Base-by-base conservation (phyloP, 1,140 invertebrate genomes). In the Diorhabda carinulata region DNA sequence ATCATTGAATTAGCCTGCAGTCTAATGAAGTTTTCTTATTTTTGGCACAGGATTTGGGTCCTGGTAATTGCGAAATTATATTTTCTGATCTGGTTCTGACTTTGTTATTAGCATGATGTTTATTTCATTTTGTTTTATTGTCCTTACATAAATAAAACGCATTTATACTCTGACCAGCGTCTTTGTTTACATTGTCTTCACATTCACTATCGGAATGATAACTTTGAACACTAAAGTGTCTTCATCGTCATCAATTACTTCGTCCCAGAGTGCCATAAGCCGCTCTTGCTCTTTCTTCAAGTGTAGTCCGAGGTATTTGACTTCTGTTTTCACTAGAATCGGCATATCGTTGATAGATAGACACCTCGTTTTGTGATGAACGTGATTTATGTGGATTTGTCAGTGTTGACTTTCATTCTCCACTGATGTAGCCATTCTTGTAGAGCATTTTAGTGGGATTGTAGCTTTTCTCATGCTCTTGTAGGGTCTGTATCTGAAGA, bases 61-160 rank as follows among this genome's bases (percentile, higher is more conserved):
- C 61, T 8, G 42, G 61, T 44, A 62, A 62, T 42, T 62, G 3
- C 43, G 25, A 42, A 42, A 62, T 62, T 43, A 62, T 42, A 44
- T 62, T 62, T 43, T 62, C 7, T 42, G 61, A 5, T 62, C 61
- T 62, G n/a, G 42, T 62, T 62, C 61, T 62, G 5, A 59, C 58
- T 10, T 25, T 44, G 5, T 40, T 43, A 42, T 40, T 42, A 62
- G 41, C 43, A 44, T 62, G 43, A 62, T 62, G 43, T 44, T 62
- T 43, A 5, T 42, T 42, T 9, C 61, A 62, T 44, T 62, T 62
- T 42, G 61, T 62, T 25, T 25, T 25, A 25, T 25, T 25, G 25
- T 25, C 25, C 25, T 25, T 25, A 25, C 25, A 25, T 25, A 25
- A 4, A 10, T 61, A 61, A 41, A 61, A 41, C 59, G n/a, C 9